A percentile compares a stretch with the other conserved stretches of the same genome.
Conservation (phyloP, 2,113 vertebrate species). For the Tetraodon nigroviridis region DNA sequence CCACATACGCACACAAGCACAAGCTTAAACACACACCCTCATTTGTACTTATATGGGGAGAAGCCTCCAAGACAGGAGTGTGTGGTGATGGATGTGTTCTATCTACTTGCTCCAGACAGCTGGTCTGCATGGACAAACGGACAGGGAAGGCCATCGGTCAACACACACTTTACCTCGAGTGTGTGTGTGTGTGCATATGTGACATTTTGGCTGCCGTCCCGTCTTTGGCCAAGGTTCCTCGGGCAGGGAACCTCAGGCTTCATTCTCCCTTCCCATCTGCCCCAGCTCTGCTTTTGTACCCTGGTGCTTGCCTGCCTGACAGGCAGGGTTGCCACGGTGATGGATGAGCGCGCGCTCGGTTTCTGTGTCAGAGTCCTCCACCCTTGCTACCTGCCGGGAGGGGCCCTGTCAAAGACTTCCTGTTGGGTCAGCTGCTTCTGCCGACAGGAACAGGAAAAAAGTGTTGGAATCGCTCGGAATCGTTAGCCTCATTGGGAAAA, state of each 20-base stretch:
- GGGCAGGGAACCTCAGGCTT: conserved; percentile 43
- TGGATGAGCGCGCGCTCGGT: conserved; percentile 61
- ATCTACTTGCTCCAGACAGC: conserved; percentile 55
- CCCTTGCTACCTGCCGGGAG: conserved; percentile 60
- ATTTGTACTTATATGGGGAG: conserved; percentile 19
- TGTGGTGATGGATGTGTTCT: conserved; percentile 67
- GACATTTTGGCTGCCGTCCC: conserved; percentile 39
- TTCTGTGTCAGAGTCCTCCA: conserved; percentile 65
- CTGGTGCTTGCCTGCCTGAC: conserved; percentile 58
- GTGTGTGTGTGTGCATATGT: conserved; percentile 14
- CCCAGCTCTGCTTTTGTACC: conserved; percentile 47
- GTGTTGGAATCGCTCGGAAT: too few species aligned
- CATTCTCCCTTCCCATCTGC: conserved; percentile 70
- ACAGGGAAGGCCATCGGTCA: conserved; percentile 46
- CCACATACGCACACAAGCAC: conserved; percentile 14
- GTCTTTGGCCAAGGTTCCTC: conserved; percentile 29
- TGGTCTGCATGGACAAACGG: conserved; percentile 52
- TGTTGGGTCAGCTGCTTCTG: conserved; percentile 47
- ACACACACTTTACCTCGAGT: conserved; percentile 43
- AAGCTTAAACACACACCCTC: conserved; percentile 9
- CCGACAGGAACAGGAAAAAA: too few species aligned
- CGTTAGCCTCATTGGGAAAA: too few species aligned
- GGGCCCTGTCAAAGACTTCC: conserved; percentile 66
- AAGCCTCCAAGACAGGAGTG: conserved; percentile 48
- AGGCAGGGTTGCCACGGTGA: conserved; percentile 62